phyloP scores from a whole-genome alignment of 2,797 vertebrate genomes.

The Enteromius paludinosus region DNA sequence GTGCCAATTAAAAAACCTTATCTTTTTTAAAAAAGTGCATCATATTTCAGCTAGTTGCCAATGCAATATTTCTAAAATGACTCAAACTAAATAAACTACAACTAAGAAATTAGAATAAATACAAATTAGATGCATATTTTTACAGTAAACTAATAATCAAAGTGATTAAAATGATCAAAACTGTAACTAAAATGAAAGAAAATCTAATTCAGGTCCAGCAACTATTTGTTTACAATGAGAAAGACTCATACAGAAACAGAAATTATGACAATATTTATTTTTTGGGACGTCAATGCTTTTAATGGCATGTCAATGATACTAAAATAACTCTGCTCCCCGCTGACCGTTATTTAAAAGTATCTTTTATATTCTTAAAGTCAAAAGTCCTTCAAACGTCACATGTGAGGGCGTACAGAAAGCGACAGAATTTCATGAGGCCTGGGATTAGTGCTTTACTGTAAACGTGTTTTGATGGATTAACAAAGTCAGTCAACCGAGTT shows the following conservation, averaged over 20 bases:
- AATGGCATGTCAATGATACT: not conserved
- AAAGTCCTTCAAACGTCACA: not conserved
- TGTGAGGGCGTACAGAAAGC: not conserved
- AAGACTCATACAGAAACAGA: too few species aligned
- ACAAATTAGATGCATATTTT: not conserved
- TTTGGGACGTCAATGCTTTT: not conserved
- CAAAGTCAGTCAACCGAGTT: conserved; percentile 8
- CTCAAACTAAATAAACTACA: not conserved
- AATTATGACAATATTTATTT: too few species aligned
- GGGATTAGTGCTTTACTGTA: conserved; percentile 1
- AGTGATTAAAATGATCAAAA: not conserved
- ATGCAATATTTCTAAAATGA: not conserved
- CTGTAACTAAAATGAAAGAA: not conserved
- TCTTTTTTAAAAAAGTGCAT: too few species aligned
- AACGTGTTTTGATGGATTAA: conserved; percentile 12
- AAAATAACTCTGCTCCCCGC: not conserved
- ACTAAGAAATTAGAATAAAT: not conserved
- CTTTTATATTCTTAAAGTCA: not conserved
- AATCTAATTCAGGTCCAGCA: too few species aligned
- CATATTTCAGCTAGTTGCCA: too few species aligned
- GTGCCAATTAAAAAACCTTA: too few species aligned
- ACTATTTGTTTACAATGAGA: too few species aligned
- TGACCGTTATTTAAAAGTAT: not conserved
- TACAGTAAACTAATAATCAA: not conserved
- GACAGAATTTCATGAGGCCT: not conserved